These are phyloP conservation scores for Chaenodraco wilsoni DNA, from an alignment of 2,797 vertebrate species.

Conservation along the genomic window DNA sequence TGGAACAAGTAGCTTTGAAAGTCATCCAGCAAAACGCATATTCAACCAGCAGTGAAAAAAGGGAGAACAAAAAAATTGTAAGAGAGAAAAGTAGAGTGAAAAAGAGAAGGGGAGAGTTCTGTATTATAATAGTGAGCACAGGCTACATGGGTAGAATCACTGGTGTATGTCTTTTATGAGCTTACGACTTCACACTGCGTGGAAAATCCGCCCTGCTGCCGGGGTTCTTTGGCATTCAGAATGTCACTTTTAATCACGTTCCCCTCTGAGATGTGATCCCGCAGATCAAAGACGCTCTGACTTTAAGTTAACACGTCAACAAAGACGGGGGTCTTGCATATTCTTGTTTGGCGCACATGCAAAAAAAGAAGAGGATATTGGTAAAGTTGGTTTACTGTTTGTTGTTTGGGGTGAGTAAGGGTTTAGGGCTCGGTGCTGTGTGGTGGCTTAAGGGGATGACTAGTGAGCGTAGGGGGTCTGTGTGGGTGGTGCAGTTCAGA, in stretches of 20 bases:
- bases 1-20: slow-evolving; percentile 84
- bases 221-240: slow-evolving; percentile 72
- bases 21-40: slow-evolving; percentile 78
- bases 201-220: slow-evolving; percentile 78
- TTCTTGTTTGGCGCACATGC: slow-evolving; percentile 19
- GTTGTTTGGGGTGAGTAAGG: slow-evolving; percentile 19
- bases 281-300: slow-evolving; percentile 78
- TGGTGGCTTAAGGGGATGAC: slow-evolving; percentile 24
- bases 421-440: slow-evolving; percentile 9
- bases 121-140: slow-evolving; percentile 71
- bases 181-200: slow-evolving; percentile 82
- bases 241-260: slow-evolving; percentile 83
- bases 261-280: slow-evolving; percentile 73
- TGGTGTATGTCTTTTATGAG: slow-evolving; percentile 82
- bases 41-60: slow-evolving; percentile 59
- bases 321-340: slow-evolving; percentile 54
- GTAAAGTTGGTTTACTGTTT: slow-evolving; percentile 44
- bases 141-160: slow-evolving; percentile 75
- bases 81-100: slow-evolving; percentile 44
- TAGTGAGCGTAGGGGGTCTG: background rate
- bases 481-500: slow-evolving; percentile 6
- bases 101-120: slow-evolving; percentile 31
- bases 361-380: slow-evolving; percentile 1
- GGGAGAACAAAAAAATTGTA: slow-evolving; percentile 22
- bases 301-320: slow-evolving; percentile 74